These are phyloP conservation scores for Coptodon bakossiorum DNA, from an alignment of 2,113 vertebrate genomes.

Conservation along the genomic window DNA sequence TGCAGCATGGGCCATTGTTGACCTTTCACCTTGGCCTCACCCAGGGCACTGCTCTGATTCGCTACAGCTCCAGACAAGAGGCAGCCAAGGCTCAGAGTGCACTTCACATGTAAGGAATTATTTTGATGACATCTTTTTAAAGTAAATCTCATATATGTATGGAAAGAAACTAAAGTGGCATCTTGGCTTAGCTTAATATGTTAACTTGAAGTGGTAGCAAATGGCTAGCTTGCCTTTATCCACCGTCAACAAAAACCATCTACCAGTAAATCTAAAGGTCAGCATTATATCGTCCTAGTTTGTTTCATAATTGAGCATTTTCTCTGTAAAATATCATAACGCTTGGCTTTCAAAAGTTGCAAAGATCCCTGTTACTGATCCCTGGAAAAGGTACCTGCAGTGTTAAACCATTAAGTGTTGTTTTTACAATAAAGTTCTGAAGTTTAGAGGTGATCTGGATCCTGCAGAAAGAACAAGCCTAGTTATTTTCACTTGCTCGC, in stretches of 20 bases:
- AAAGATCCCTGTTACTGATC: neutral
- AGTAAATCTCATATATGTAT: neutral
- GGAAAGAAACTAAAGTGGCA: neutral
- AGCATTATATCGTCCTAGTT: neutral
- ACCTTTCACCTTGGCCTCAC: constrained; percentile 99
- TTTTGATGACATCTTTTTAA: neutral
- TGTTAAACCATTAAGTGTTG: neutral
- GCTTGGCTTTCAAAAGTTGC: neutral
- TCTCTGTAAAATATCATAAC: neutral
- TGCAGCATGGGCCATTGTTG: constrained; percentile 98
- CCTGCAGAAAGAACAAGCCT: neutral
- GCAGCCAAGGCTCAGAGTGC: constrained; percentile 98
- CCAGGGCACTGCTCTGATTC: constrained; percentile 97
- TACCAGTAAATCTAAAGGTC: neutral
- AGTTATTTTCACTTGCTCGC: neutral
- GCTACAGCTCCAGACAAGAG: constrained; percentile 97
- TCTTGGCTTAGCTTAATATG: neutral
- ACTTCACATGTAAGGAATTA: constrained; percentile 80
- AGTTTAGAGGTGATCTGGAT: neutral
- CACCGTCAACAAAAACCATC: neutral
- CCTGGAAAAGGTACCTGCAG: neutral
- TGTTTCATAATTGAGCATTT: neutral
- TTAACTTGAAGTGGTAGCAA: neutral
- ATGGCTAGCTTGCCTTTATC: neutral
- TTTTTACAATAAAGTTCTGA: neutral